These are phyloP conservation scores for Nemotelus nigrinus DNA, from an alignment of 2,888 invertebrate genomes.

Conservation along the genomic window DNA sequence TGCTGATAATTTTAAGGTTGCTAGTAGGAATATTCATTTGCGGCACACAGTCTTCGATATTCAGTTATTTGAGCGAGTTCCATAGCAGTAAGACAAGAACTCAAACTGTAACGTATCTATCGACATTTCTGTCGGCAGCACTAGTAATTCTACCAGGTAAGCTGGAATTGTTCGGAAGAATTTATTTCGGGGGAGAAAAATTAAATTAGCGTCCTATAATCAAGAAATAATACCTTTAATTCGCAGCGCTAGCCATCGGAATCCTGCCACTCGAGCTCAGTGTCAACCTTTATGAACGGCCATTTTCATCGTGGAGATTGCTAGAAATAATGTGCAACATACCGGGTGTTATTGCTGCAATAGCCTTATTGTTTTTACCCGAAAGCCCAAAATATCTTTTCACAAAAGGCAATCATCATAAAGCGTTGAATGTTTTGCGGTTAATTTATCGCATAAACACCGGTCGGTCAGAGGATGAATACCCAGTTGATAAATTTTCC, in stretches of 20 bases:
- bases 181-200: neutral
- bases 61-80: conserved; percentile 71
- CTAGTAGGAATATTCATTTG: conserved; percentile 71
- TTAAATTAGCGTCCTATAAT: neutral
- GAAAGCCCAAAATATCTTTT: conserved; percentile 84
- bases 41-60: conserved; percentile 68
- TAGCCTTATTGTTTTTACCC: conserved; percentile 72
- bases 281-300: conserved; percentile 66
- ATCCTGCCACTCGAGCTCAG: conserved; percentile 72
- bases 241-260: conserved; percentile 74
- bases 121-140: conserved; percentile 69
- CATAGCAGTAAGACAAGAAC: conserved; percentile 67
- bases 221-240: neutral
- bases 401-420: conserved; percentile 69
- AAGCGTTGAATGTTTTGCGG: conserved; percentile 71
- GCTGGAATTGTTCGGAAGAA: neutral
- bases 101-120: conserved; percentile 69
- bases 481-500: conserved; percentile 65
- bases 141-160: conserved; percentile 68
- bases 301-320: conserved; percentile 79
- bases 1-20: conserved; percentile 71
- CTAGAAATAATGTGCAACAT: conserved; percentile 74
- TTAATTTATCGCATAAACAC: conserved; percentile 70
- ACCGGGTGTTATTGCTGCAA: conserved; percentile 66
- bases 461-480: conserved; percentile 63